Percentiles rank a stretch among this genome's conserved stretches.
These are phyloP conservation scores for Pteropus alecto DNA, from an alignment of 2,113 vertebrate species.

Conservation along the genomic window DNA sequence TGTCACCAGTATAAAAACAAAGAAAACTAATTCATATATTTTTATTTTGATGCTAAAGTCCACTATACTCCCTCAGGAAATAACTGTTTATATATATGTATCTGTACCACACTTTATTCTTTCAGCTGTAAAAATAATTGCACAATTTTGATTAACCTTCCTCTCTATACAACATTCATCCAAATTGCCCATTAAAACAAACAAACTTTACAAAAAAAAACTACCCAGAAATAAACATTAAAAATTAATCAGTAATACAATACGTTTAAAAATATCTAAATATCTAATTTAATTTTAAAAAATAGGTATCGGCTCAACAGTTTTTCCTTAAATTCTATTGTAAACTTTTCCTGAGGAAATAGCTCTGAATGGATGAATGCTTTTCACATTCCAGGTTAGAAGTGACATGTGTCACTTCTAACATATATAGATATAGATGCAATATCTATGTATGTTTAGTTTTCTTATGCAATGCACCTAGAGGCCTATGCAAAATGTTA, in stretches of 20 bases:
- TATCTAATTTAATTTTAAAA: not conserved
- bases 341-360: constrained; percentile 7
- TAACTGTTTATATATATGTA: not conserved
- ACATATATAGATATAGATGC: not conserved
- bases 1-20: constrained; percentile 26
- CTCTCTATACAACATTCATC: not conserved
- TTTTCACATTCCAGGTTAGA: constrained; percentile 34
- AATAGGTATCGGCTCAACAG: not conserved
- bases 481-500: constrained; percentile 17
- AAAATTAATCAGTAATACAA: constrained; percentile 16
- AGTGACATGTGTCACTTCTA: not conserved
- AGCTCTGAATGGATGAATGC: constrained; percentile 37
- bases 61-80: not conserved
- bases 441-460: not conserved
- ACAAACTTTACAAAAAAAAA: not conserved
- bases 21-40: constrained; percentile 32
- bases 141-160: constrained; percentile 40
- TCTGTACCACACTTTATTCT: not conserved
- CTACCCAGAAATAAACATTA: not conserved
- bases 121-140: constrained; percentile 3
- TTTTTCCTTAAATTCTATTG: not conserved
- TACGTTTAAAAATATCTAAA: not conserved
- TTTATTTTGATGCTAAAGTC: constrained; percentile 1
- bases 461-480: constrained; percentile 20
- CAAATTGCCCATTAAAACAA: not conserved